Evolutionary conservation across 2,797 vertebrate species (phyloP).

Genomic region (Myotis pilosus): DNA sequence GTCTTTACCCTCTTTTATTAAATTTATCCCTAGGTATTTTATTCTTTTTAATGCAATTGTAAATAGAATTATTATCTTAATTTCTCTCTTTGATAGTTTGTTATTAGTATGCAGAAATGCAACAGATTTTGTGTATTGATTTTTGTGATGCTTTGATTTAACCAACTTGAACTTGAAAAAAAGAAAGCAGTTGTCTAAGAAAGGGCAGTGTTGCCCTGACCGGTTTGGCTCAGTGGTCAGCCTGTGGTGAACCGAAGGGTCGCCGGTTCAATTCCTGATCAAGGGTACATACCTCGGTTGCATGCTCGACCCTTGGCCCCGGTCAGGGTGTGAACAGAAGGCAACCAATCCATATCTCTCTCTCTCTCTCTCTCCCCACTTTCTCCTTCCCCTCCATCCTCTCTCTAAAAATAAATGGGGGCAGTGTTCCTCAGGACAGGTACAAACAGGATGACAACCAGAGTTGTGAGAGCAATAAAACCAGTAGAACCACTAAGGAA

Average conservation of each 20-base stretch:
- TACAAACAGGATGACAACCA: background rate
- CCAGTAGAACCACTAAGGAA: background rate
- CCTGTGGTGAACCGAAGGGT: too few relatives aligned
- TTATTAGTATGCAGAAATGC: background rate
- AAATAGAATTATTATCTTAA: background rate
- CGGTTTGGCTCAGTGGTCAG: too few relatives aligned
- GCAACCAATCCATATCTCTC: too few relatives aligned
- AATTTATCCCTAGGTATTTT: background rate
- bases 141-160: constrained; percentile 37
- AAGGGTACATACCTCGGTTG: too few relatives aligned
- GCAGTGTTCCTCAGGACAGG: background rate
- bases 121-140: background rate
- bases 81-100: background rate
- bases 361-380: too few relatives aligned
- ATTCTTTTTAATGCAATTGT: background rate
- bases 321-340: fast-evolving
- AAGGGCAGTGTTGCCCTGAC: background rate
- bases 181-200: background rate
- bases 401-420: background rate
- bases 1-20: background rate
- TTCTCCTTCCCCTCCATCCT: too few relatives aligned
- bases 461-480: background rate
- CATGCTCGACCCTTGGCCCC: too few relatives aligned
- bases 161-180: constrained; percentile 20
- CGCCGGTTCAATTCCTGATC: too few relatives aligned